Conservation (phyloP, 2,797 vertebrate species). For the Crypturellus tataupa region DNA sequence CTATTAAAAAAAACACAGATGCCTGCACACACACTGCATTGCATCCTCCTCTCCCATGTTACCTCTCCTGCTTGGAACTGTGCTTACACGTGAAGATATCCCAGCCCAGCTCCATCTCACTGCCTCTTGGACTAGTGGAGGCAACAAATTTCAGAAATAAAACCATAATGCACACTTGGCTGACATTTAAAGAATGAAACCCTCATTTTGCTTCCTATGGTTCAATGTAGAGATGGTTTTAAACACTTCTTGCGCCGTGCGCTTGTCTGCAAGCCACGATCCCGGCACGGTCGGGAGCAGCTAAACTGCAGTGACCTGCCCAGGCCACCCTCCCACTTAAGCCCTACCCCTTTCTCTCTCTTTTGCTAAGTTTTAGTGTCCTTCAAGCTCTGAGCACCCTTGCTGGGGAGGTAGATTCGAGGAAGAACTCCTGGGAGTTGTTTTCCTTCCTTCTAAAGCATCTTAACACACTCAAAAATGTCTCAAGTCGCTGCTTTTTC, state of each 20-base stretch:
- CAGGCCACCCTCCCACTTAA: background rate
- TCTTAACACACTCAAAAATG: background rate
- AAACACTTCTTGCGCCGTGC: background rate
- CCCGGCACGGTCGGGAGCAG: background rate
- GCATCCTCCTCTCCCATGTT: background rate
- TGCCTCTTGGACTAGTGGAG: background rate
- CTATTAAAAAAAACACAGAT: background rate
- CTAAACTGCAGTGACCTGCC: background rate
- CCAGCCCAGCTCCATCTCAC: background rate
- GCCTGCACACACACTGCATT: background rate
- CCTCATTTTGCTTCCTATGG: background rate
- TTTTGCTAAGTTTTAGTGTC: background rate
- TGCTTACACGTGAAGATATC: background rate
- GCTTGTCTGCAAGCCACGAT: background rate
- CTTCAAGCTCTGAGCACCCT: background rate
- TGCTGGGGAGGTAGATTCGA: background rate
- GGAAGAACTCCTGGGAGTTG: background rate
- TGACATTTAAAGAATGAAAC: background rate
- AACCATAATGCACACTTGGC: background rate
- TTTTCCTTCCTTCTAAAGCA: background rate
- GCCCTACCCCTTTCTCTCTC: rapidly evolving
- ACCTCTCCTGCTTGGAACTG: background rate
- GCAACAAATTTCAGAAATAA: background rate
- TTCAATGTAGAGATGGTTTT: background rate
- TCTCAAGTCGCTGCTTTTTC: background rate